Base-by-base conservation (phyloP, 2,888 invertebrate species). In the Amphipoea oculea region DNA sequence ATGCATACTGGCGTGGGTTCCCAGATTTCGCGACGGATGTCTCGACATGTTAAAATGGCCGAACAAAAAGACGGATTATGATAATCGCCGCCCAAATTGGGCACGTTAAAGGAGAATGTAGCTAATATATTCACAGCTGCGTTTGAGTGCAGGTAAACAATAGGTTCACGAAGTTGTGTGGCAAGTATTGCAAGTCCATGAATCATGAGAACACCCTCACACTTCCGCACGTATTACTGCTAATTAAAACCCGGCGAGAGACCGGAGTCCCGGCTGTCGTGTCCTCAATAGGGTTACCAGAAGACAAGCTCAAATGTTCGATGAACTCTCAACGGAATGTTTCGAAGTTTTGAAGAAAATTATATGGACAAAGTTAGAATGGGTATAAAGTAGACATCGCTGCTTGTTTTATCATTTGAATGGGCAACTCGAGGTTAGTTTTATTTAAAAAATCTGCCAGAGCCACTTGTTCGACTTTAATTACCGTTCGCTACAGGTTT, bases 171-270 rank as follows among this genome's bases (percentile, higher is more conserved):
- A 83, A 81, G 81, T 67, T 80, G 83, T 78, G 23, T 20, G 57
- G 77, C 85, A 77, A 81, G 85, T 88, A 85, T 85, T 87, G 88
- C 84, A 87, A 84, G 79, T 77, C 75, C 86, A 92, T 93, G 92
- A 93, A 93, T 93, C 93, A 93, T 87, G 76, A 79, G 81, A 80
- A 91, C 92, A 91, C 92, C 92, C 91, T 92, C 93, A 87, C 91
- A 92, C 90, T 91, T 91, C 92, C 89, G 86, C 88, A 79, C 88
- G 88, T 90, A 91, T 90, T 90, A 90, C 84, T 88, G 88, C 90
- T 92, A 92, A 92, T 92, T 92, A 92, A 91, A 90, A 90, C 83
- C 68, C 87, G 89, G 81, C 82, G 88, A 85, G 86, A 85, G 78
- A 74, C 74, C 81, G 82, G 78, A 86, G 72, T 79, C 79, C 71